These are phyloP conservation scores for Ardeotis arabs DNA, from an alignment of 2,113 vertebrate species.

Conservation along the genomic window DNA sequence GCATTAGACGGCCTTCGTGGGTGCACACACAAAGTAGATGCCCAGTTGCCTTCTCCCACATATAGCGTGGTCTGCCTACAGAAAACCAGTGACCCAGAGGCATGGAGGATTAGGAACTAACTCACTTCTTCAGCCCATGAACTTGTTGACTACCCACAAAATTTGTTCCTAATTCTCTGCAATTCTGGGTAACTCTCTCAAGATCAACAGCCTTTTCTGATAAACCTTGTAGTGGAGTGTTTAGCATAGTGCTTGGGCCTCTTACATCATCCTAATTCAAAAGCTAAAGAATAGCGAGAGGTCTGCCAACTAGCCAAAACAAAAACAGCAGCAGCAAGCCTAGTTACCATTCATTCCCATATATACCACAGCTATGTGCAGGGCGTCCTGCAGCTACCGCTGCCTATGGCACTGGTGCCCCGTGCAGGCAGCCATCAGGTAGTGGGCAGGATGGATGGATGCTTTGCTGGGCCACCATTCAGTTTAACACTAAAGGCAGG, in stretches of 20 bases:
- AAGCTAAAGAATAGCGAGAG: constrained; percentile 40
- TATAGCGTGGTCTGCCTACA: rapidly evolving
- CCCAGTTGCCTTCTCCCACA: not conserved
- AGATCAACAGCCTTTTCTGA: not conserved
- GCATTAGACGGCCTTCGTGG: rapidly evolving
- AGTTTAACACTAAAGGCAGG: not conserved
- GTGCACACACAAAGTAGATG: not conserved
- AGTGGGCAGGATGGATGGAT: not conserved
- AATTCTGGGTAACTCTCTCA: not conserved
- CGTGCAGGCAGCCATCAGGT: not conserved
- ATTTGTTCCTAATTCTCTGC: not conserved
- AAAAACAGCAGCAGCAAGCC: constrained; percentile 17
- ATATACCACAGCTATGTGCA: not conserved
- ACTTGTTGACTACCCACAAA: not conserved
- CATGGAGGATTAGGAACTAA: not conserved
- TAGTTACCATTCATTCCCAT: not conserved
- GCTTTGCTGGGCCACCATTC: not conserved
- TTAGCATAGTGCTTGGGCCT: not conserved
- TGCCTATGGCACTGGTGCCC: rapidly evolving
- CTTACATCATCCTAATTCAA: constrained; percentile 61
- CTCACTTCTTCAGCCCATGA: not conserved
- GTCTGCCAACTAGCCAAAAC: constrained; percentile 43
- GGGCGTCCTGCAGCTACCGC: not conserved
- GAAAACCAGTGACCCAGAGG: not conserved
- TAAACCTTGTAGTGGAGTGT: not conserved